Conservation (phyloP, 1,140 invertebrate genomes). For the Wiebesia pumilae region DNA sequence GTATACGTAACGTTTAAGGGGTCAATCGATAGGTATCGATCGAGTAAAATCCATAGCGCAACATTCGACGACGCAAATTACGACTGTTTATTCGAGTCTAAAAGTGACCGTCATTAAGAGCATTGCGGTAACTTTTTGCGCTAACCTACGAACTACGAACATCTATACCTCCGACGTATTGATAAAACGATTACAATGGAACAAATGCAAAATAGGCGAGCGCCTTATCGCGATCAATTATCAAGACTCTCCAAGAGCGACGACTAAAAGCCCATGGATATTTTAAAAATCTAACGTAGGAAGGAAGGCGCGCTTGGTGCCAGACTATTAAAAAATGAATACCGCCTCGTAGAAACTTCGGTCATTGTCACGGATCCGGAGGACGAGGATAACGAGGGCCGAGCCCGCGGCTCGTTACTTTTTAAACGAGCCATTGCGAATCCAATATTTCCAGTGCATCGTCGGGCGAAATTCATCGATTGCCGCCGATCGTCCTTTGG, state of each 20-base stretch:
- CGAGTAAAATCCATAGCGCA: not conserved
- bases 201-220: not conserved
- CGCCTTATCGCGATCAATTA: not conserved
- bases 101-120: not conserved
- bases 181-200: not conserved
- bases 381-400: too few relatives aligned
- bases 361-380: too few relatives aligned
- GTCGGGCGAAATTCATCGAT: not conserved
- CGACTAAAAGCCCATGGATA: not conserved
- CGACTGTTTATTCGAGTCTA: not conserved
- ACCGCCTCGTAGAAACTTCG: too few relatives aligned
- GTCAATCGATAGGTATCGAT: not conserved
- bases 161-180: not conserved
- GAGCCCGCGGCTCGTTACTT: not conserved
- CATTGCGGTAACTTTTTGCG: too few relatives aligned
- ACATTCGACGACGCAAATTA: not conserved
- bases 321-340: too few relatives aligned
- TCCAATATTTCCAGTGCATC: not conserved
- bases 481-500: not conserved
- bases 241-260: not conserved
- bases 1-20: not conserved
- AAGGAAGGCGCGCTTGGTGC: not conserved
- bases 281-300: not conserved
- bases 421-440: not conserved
- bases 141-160: too few relatives aligned